Conservation (phyloP, 1,140 invertebrate genomes). For the Drosophila simulans region DNA sequence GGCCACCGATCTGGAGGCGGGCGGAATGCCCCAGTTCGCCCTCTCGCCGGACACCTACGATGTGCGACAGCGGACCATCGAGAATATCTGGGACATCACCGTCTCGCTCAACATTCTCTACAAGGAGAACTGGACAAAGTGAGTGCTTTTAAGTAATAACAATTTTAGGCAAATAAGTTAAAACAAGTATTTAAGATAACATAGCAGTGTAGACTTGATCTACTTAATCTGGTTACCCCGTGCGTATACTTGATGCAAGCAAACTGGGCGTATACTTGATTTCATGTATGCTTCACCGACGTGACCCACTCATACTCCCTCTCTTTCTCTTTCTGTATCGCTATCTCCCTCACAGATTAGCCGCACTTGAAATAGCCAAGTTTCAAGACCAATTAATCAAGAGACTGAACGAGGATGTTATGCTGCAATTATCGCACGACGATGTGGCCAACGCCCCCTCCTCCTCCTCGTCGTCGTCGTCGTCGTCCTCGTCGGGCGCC, state of each 20-base stretch:
- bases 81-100: constrained; percentile 97
- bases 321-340: neutral
- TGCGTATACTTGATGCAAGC: constrained; percentile 4
- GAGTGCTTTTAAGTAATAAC: constrained; percentile 17
- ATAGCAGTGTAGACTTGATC: too few species aligned
- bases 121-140: constrained; percentile 96
- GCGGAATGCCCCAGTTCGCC: constrained; percentile 76
- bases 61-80: constrained; percentile 90
- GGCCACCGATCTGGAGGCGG: constrained; percentile 56
- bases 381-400: constrained; percentile 95
- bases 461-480: constrained; percentile 10
- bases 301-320: neutral
- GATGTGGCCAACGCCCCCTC: constrained; percentile 65
- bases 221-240: neutral
- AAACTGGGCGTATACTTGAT: constrained; percentile 10
- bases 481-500: constrained; percentile 85
- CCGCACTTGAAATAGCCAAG: constrained; percentile 93
- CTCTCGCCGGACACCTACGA: constrained; percentile 86
- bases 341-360: constrained; percentile 85
- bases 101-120: constrained; percentile 97
- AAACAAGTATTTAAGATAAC: too few species aligned
- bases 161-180: too few species aligned
- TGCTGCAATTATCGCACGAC: constrained; percentile 85
- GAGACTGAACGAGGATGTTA: constrained; percentile 90
- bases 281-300: constrained; percentile 3